A percentile compares a stretch with the other conserved stretches of the same genome.
phyloP scores from a whole-genome alignment of 2,113 vertebrate genomes.

The Ailurus styani region DNA sequence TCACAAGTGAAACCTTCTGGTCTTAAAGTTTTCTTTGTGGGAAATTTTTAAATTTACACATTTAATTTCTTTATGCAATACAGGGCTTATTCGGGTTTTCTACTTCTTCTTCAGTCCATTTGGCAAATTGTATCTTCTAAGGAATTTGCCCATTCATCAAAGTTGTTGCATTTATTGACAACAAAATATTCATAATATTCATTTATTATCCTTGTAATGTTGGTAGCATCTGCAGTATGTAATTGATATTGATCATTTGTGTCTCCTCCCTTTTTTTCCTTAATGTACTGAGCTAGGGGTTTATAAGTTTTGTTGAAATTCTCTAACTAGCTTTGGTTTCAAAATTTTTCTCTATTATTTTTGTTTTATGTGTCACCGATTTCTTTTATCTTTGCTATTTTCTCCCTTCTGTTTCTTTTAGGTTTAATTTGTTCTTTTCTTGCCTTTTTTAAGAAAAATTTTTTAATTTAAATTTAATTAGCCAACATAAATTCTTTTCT shows the following conservation, averaged over 20 bases:
- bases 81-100: background rate
- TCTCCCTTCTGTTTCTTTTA: background rate
- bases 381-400: constrained; percentile 15
- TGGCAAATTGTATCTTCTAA: background rate
- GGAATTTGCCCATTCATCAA: background rate
- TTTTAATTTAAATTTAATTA: background rate
- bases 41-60: background rate
- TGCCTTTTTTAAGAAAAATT: background rate
- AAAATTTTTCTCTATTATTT: background rate
- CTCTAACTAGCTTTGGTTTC: background rate
- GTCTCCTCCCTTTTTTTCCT: background rate
- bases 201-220: background rate
- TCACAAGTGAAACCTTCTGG: background rate
- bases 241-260: background rate
- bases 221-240: background rate
- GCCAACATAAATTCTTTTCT: background rate
- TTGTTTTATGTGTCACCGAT: background rate
- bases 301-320: background rate
- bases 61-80: background rate
- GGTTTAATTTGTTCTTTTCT: background rate
- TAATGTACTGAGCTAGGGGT: background rate
- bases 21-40: background rate
- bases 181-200: background rate
- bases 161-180: background rate
- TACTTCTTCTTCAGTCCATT: background rate